Evolutionary conservation across 2,888 invertebrate species (phyloP).

Genomic region (Linnaemya tessellans): DNA sequence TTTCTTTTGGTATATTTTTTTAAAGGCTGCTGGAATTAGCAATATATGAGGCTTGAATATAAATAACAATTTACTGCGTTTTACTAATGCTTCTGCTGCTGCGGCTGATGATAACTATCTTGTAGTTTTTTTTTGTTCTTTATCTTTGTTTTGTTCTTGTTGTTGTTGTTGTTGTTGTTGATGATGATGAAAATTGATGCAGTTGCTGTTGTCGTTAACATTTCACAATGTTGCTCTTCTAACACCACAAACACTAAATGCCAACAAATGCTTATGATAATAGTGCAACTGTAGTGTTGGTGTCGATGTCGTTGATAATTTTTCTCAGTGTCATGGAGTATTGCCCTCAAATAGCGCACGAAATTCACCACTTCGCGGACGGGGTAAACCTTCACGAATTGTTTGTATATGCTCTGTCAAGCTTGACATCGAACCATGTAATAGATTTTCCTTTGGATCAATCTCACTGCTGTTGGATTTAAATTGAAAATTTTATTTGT

Average conservation of each 20-base stretch:
- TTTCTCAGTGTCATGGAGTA: constrained; percentile 83
- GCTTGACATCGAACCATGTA: constrained; percentile 83
- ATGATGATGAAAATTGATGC: constrained; percentile 27
- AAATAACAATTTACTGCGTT: constrained; percentile 67
- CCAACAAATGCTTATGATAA: constrained; percentile 69
- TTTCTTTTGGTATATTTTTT: constrained; percentile 51
- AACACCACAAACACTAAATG: constrained; percentile 69
- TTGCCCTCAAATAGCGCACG: constrained; percentile 84
- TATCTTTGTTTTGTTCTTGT: constrained; percentile 2
- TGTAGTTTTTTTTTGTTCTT: constrained; percentile 50
- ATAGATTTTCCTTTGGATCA: constrained; percentile 82
- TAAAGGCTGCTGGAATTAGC: constrained; percentile 66
- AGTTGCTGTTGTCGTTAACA: constrained; percentile 64
- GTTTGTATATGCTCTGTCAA: constrained; percentile 82
- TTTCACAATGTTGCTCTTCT: constrained; percentile 70
- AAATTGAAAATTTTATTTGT: constrained; percentile 2
- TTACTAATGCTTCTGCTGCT: constrained; percentile 65
- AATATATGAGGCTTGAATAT: constrained; percentile 69
- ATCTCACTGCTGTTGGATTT: constrained; percentile 78
- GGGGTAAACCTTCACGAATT: constrained; percentile 83
- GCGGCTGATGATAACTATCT: constrained; percentile 54
- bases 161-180: constrained; percentile 36
- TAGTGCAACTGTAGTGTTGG: constrained; percentile 68
- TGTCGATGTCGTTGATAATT: constrained; percentile 67
- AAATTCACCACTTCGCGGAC: constrained; percentile 84